A percentile compares a stretch with the other conserved stretches of the same genome.
Evolutionary conservation across 2,888 invertebrate species (phyloP).

Genomic region (Oscheius sp.): DNA sequence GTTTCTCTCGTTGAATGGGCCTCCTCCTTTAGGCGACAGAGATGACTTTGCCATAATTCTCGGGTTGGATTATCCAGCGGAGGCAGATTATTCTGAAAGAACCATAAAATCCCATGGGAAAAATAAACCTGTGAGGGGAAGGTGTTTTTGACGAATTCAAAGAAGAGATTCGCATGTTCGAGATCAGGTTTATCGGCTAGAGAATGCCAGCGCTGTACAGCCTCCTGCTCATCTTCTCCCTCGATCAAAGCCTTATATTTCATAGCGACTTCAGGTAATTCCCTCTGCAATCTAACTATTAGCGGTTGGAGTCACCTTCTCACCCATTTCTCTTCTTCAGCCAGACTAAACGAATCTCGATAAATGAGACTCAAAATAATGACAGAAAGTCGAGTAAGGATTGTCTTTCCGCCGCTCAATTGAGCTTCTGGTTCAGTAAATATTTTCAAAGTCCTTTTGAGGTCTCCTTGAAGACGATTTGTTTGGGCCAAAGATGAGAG

Average conservation of each 20-base stretch:
- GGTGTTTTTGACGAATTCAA: slow-evolving; percentile 1
- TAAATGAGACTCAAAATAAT: slow-evolving; percentile 20
- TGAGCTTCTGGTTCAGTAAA: slow-evolving; percentile 4
- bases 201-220: slow-evolving; percentile 19
- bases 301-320: background rate
- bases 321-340: slow-evolving; percentile 25
- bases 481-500: slow-evolving; percentile 8
- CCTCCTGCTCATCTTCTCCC: slow-evolving; percentile 1
- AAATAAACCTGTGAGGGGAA: slow-evolving; percentile 2
- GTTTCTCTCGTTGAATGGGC: background rate
- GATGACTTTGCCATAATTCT: background rate
- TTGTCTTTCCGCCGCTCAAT: slow-evolving; percentile 4
- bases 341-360: slow-evolving; percentile 25
- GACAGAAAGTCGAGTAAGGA: slow-evolving; percentile 6
- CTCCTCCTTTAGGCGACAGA: background rate
- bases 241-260: slow-evolving; percentile 26
- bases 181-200: slow-evolving; percentile 11
- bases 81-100: background rate
- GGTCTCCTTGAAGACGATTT: slow-evolving; percentile 5
- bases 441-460: background rate
- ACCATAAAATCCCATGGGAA: background rate
- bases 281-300: background rate
- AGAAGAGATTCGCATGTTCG: slow-evolving; percentile 13
- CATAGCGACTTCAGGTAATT: slow-evolving; percentile 21
- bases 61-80: slow-evolving; percentile 1